Percentiles rank a stretch among this genome's conserved stretches.
Conservation (phyloP, 2,888 invertebrate species). For the Archips crataeganus region DNA sequence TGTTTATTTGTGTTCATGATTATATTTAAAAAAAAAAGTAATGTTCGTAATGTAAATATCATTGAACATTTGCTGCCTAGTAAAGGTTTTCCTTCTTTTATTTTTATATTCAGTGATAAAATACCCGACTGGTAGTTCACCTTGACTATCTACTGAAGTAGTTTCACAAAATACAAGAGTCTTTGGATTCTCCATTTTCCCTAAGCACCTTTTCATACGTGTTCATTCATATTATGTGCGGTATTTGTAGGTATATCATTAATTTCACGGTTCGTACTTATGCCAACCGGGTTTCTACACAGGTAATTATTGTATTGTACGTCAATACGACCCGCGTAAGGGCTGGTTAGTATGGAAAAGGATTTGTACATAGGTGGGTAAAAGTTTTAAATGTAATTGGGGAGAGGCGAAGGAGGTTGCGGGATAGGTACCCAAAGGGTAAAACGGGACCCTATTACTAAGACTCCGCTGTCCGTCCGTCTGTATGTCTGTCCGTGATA, state of each 20-base stretch:
- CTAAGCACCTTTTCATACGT: background rate
- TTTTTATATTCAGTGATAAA: no score
- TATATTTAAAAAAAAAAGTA: no score
- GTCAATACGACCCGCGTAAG: conserved; percentile 42
- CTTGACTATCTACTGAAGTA: background rate
- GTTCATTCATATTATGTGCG: background rate
- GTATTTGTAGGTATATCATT: conserved; percentile 16
- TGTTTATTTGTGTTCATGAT: no score
- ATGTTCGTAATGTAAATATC: no score
- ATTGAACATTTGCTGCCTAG: no score
- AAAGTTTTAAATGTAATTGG: no score
- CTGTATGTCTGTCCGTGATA: no score
- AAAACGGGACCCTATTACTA: no score
- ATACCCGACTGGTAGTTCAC: background rate
- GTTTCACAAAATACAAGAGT: background rate
- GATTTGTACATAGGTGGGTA: background rate
- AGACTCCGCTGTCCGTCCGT: no score
- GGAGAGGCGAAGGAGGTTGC: no score
- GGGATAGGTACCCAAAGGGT: no score
- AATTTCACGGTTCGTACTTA: conserved; percentile 16
- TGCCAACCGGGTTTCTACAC: conserved; percentile 29
- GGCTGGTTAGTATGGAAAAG: conserved; percentile 25
- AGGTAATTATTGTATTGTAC: conserved; percentile 42
- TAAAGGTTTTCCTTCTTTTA: no score
- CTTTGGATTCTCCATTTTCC: background rate